Conservation (phyloP, 2,888 invertebrate genomes). For the Brenthis daphne region DNA sequence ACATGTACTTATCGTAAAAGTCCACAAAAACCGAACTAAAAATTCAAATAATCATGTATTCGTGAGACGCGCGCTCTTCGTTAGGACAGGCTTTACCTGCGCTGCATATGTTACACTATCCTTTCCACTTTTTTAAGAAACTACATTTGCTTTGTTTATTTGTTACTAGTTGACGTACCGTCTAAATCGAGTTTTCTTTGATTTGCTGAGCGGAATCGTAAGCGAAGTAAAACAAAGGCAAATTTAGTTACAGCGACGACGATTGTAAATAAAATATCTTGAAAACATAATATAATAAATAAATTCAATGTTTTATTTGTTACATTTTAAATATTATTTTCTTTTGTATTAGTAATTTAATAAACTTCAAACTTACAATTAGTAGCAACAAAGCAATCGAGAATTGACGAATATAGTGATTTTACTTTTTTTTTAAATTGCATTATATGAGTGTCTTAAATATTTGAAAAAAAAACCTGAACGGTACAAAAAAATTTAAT, state of each 20-base stretch:
- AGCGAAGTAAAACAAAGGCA: conserved; percentile 34
- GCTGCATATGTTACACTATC: conserved; percentile 74
- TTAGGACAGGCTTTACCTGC: conserved; percentile 76
- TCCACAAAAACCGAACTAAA: conserved; percentile 48
- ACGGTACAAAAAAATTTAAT: too few species aligned
- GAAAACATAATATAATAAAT: not conserved
- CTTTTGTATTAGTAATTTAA: not conserved
- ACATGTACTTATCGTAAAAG: conserved; percentile 4
- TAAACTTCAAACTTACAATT: too few species aligned
- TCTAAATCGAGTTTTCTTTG: conserved; percentile 78
- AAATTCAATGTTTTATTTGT: not conserved
- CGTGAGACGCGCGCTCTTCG: conserved; percentile 69
- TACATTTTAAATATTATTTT: not conserved
- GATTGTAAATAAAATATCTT: conserved; percentile 17
- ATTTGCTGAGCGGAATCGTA: conserved; percentile 52
- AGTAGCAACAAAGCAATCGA: too few species aligned
- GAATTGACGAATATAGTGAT: too few species aligned
- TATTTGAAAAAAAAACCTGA: too few species aligned
- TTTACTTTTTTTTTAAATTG: too few species aligned
- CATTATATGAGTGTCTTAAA: too few species aligned
- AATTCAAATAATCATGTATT: conserved; percentile 70
- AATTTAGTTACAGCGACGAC: conserved; percentile 19
- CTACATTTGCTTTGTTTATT: conserved; percentile 75
- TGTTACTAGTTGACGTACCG: conserved; percentile 70
- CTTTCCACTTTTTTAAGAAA: conserved; percentile 59